Base-by-base conservation (phyloP, 2,888 invertebrate genomes). In the Megamerina dolium region DNA sequence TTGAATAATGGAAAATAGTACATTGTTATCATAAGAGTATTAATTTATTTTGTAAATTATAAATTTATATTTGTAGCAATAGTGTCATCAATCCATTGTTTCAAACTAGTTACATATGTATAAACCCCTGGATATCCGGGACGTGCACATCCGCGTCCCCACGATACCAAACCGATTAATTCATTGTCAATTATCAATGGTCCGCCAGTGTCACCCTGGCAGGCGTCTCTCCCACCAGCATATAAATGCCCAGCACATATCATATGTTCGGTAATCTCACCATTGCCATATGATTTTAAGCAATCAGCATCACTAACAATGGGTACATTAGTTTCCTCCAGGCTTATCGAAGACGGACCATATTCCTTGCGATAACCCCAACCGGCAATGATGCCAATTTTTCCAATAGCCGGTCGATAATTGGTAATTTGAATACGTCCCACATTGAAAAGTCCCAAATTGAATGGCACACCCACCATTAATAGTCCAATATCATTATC, bases 141-240 rank as follows among this genome's bases (percentile, higher is more conserved):
- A 1, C 66, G 56, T 3, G 66, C 75, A 51, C 75, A 75, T 1
- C 74, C 74, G 17, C 71, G 61, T 3, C 75, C 75, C 74, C 74
- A 75, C 2, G 74, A 74, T 0, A 74, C 73, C 16, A 74, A 58
- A 4, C 75, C 71, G 19, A 66, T 59, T 9, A 68, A 51, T 21
- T 57, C 43, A 12, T 53, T 56, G 21, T 63, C 57, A 2, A 57
- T 46, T 14, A 66, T 56, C 39, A 70, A 38, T 1, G 71, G 70
- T 3, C 70, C 70, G 6, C 70, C 70, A 0, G 68, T 63, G 34
- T 70, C 68, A 8, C 64, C 69, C 47, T 69, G 74, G 40, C 76
- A 66, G 3, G 62, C 59, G 48, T 68, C 67, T 33, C 56, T 60
- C 6, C 66, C 65, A 2, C 66, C 67, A 67, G 39, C 0, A 6